Percentiles rank a stretch among this genome's conserved stretches.
Conservation (phyloP, 2,113 vertebrate species). For the Salvelinus sp. region DNA sequence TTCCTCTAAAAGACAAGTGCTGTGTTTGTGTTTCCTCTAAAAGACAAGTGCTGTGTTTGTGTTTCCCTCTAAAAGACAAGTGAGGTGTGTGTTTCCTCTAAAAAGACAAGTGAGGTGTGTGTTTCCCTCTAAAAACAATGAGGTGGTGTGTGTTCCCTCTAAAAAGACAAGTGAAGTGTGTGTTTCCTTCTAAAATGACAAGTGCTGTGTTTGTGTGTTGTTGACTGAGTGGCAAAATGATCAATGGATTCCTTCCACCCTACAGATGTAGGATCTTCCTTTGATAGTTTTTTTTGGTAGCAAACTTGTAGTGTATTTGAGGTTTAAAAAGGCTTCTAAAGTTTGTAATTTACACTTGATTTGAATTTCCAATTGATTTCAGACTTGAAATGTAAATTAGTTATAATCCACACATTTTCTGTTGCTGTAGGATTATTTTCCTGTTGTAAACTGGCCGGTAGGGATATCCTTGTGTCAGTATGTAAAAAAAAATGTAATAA, state of each 20-base stretch:
- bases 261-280: too few relatives aligned
- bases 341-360: too few relatives aligned
- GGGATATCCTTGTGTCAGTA: too few relatives aligned
- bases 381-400: conserved; percentile 15
- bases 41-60: conserved; percentile 26
- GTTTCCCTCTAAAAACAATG: too few relatives aligned
- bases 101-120: not conserved
- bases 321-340: too few relatives aligned
- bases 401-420: not conserved
- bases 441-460: too few relatives aligned
- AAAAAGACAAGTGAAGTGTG: too few relatives aligned
- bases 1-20: conserved; percentile 17
- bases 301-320: too few relatives aligned
- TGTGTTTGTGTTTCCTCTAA: not conserved
- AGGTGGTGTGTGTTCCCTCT: too few relatives aligned
- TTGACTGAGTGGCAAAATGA: conserved; percentile 49
- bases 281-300: too few relatives aligned
- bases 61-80: not conserved
- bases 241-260: not conserved
- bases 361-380: conserved; percentile 26
- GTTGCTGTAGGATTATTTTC: too few relatives aligned
- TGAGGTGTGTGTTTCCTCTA: conserved; percentile 33
- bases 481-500: too few relatives aligned
- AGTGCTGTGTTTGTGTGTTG: conserved; percentile 32
- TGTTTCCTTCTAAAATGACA: conserved; percentile 17